These are phyloP conservation scores for Rissa tridactyla DNA, from an alignment of 2,113 vertebrate genomes.

Conservation along the genomic window DNA sequence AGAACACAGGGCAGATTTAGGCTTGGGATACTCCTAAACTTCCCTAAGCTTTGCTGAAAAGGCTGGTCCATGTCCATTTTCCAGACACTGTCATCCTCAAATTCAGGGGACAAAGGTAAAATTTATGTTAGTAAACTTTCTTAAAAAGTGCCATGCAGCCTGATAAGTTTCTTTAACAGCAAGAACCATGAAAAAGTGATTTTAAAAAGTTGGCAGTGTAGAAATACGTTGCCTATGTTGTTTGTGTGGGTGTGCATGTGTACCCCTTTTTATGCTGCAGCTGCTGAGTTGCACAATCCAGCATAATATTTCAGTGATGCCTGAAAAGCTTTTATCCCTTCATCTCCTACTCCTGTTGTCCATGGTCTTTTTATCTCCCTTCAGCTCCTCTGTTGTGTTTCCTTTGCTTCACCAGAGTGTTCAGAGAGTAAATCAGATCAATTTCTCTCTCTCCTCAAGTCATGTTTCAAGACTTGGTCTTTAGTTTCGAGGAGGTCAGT, in stretches of 20 bases:
- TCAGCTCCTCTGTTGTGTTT: neutral
- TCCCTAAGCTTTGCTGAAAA: neutral
- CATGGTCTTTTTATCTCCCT: neutral
- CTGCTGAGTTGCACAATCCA: neutral
- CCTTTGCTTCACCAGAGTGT: neutral
- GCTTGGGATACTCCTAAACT: neutral
- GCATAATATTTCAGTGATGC: neutral
- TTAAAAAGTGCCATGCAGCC: neutral
- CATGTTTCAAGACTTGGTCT: neutral
- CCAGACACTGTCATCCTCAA: neutral
- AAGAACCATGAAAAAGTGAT: neutral
- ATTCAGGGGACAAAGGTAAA: neutral
- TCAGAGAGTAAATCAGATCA: neutral
- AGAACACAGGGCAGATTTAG: neutral
- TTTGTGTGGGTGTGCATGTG: accelerated
- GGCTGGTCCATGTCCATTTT: neutral
- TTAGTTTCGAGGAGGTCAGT: neutral
- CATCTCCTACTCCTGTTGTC: neutral
- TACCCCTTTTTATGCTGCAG: neutral
- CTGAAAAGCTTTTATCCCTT: neutral
- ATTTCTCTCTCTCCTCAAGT: neutral
- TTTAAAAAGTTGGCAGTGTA: neutral
- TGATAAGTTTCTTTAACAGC: neutral
- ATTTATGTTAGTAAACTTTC: neutral
- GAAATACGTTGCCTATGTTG: neutral